Evolutionary conservation across 2,888 invertebrate genomes (phyloP).

Genomic region (Euclidia mi): DNA sequence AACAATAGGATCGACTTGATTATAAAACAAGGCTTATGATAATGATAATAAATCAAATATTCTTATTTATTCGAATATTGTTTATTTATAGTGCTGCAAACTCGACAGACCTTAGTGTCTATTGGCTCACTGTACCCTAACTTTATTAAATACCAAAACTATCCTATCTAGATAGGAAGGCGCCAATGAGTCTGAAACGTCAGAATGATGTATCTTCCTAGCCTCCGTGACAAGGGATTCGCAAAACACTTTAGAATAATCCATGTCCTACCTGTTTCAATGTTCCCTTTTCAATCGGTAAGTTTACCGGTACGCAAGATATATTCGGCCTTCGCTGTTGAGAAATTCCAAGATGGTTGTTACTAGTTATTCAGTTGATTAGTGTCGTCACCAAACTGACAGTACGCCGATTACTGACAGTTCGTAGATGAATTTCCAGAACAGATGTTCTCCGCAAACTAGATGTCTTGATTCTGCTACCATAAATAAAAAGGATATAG

Average conservation of each 20-base stretch:
- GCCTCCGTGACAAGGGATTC: background rate
- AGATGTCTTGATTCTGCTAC: no score
- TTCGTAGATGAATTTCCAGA: background rate
- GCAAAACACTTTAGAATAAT: constrained; percentile 6
- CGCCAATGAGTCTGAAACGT: background rate
- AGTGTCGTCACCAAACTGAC: background rate
- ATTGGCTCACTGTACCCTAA: background rate
- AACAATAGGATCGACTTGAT: no score
- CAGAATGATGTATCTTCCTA: background rate
- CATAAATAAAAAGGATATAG: no score
- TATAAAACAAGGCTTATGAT: no score
- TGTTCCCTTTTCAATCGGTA: background rate
- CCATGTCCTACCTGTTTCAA: background rate
- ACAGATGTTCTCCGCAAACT: background rate
- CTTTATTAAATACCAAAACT: background rate
- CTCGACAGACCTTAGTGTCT: no score
- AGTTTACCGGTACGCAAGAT: background rate
- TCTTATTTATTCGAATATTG: no score
- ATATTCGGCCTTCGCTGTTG: no score
- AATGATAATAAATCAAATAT: no score
- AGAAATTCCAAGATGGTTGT: background rate
- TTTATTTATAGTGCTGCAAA: no score
- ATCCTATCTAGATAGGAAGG: background rate
- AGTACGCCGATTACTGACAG: background rate
- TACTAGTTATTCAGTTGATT: constrained; percentile 2